Base-by-base conservation (phyloP, 2,797 vertebrate species). In the Basileuterus tristriatus region DNA sequence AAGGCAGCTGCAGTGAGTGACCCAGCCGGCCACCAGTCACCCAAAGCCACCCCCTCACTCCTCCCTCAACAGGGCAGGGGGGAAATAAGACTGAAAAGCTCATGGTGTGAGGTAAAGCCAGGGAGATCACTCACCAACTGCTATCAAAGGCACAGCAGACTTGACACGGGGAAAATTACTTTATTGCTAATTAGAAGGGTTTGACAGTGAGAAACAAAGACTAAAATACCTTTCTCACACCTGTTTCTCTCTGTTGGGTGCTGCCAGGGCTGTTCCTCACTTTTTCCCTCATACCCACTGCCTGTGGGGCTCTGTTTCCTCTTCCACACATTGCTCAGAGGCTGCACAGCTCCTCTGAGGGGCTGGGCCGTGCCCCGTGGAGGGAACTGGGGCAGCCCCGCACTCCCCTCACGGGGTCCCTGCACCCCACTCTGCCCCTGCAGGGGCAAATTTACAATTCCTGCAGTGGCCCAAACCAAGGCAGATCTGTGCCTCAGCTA, bases 251-350 rank as follows among this genome's bases (percentile, higher is more conserved):
- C 64, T n/a, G 62, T 2, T 3, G 3, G 8, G 4, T 32, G 44
- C 29, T 50, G 15, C 16, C 50, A 92, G 30, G 20, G 22, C 59
- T 12, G 36, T 5, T 81, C 26, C 64, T 80, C 69, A 9, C 15
- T 6, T 55, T 27, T 44, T 2, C 23, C 55, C 89, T 72, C 56
- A 24, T 44, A 9, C 9, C 12, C 9, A 2, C 3, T 0, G 0
- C 30, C 26, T 3, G 3, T 14, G 65, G 37, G 9, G 17, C 29
- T 70, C 26, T 30, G 8, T 36, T n/a, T 0, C 3, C 18, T 52
- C 62, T 32, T 13, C 2, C 11, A 3, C 4, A 3, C 0, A 0
- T 15, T 15, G 47, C 49, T 15, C n/a, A 15, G 43, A 44, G 36
- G 30, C 6, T 1, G 6, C 59, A 2, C 23, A 4, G 8, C 11